Evolutionary conservation across 2,797 vertebrate genomes (phyloP).

Genomic region (Pseudochirops corinnae): DNA sequence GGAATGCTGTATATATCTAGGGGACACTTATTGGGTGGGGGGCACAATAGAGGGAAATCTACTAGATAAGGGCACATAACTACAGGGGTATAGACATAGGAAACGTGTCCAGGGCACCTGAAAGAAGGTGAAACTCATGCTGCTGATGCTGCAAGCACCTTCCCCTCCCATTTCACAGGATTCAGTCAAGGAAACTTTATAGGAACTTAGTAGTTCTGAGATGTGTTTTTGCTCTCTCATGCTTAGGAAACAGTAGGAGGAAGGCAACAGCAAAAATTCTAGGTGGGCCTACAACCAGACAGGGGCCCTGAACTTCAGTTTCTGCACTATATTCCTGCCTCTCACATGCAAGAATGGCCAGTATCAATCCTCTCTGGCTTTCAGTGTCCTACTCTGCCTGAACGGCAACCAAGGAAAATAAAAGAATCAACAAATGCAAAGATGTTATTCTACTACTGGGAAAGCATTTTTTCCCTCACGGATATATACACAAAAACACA

Average conservation of each 20-base stretch:
- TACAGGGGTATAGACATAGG: too few species aligned
- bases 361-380: neutral
- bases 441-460: conserved; percentile 74
- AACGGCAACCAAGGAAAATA: conserved; percentile 69
- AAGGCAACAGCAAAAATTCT: neutral
- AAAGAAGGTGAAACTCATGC: neutral
- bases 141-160: neutral
- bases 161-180: neutral
- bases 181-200: neutral
- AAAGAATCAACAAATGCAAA: conserved; percentile 69
- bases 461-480: conserved; percentile 78
- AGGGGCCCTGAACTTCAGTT: neutral
- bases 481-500: conserved; percentile 60
- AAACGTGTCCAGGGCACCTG: neutral
- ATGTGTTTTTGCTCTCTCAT: neutral
- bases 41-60: neutral
- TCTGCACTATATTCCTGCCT: neutral
- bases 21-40: neutral
- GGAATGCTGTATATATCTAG: neutral
- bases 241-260: neutral
- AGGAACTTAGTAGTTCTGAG: neutral
- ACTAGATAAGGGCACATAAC: too few species aligned
- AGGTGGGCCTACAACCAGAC: neutral
- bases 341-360: neutral
- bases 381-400: conserved; percentile 56